Base-by-base conservation (phyloP, 2,888 invertebrate genomes). In the Xiphydria camelus region DNA sequence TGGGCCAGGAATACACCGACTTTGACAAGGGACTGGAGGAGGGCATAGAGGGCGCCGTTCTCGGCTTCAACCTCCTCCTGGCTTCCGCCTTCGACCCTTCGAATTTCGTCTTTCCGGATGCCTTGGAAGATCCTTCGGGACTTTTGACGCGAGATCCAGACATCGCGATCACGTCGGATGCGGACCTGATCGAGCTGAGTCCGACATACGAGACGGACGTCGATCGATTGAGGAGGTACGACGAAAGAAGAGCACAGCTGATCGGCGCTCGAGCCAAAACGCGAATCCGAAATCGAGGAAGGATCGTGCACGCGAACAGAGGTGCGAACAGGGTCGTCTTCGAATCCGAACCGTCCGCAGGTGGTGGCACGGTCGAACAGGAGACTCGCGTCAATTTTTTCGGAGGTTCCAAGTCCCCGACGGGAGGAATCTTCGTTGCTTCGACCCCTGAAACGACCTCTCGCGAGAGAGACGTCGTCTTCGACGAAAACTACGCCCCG, bases 1-100 rank as follows among this genome's bases (percentile, higher is more conserved):
- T 87, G n/a, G 87, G 86, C 14, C 86, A 87, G 68, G 86, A 86
- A 56, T 83, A 82, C 55, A 81, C 83, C n/a, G 81, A 83, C 59
- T 81, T 80, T 58, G 83, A 86, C 78, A 82, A 79, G 64, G 82
- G 86, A 26, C 68, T 79, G 22, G 81, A 83, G 48, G 85, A 83
- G 49, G 87, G 87, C 5, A 79, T 87, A 48, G 85, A 87, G 70
- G 87, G 87, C 3, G 82, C 84, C 66, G 78, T 86, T 52, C 82
- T 82, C 61, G 86, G 86, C 6, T 84, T 83, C 56, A 85, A 85
- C 61, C 79, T 86, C 71, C 78, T 86, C 22, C 64, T 85, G 29
- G 69, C 77, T 1, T 82, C 86, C 6, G 82, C 83, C 4, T 81
- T 83, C 50, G 77, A 60, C 17, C 43, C 47, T n/a, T 40, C 45